Percentiles rank a stretch among this genome's conserved stretches.
Conservation (phyloP, 2,888 invertebrate genomes). For the Drosophila ezoana region DNA sequence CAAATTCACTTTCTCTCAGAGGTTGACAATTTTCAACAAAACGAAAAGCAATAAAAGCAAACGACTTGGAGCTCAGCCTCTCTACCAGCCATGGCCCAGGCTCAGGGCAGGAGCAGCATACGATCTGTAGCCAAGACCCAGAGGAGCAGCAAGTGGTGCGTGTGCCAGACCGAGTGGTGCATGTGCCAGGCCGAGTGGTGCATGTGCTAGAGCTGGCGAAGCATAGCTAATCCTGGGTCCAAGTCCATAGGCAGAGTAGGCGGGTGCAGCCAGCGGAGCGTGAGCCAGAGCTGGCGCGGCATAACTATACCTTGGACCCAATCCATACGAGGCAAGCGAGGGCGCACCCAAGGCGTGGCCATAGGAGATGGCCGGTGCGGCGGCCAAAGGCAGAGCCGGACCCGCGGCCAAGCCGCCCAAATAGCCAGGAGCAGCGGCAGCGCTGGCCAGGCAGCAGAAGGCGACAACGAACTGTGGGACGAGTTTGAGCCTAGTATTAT, state of each 20-base stretch:
- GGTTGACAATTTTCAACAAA: constrained; percentile 21
- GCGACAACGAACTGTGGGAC: constrained; percentile 72
- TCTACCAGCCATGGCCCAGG: constrained; percentile 81
- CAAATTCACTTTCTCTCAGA: constrained; percentile 18
- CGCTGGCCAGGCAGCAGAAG: constrained; percentile 78
- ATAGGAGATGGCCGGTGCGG: constrained; percentile 65
- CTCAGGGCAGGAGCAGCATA: constrained; percentile 85
- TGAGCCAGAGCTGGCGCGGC: constrained; percentile 53
- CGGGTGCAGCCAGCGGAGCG: constrained; percentile 45
- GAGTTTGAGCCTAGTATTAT: no score
- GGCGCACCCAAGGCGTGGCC: constrained; percentile 58
- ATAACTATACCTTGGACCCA: constrained; percentile 59
- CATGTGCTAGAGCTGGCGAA: constrained; percentile 42
- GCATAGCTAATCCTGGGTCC: constrained; percentile 65
- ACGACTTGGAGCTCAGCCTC: background rate
- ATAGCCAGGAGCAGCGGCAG: constrained; percentile 82
- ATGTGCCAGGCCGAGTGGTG: constrained; percentile 23
- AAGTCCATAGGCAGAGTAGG: constrained; percentile 67
- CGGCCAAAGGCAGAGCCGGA: constrained; percentile 5
- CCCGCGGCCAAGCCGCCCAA: constrained; percentile 68
- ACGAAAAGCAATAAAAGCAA: constrained; percentile 40
- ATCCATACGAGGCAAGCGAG: constrained; percentile 56
- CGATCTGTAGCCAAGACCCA: constrained; percentile 47
- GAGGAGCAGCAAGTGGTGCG: background rate
- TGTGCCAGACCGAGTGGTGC: constrained; percentile 14